Evolutionary conservation across 2,888 invertebrate species (phyloP).

Genomic region (Brachynemurus nebulosus): DNA sequence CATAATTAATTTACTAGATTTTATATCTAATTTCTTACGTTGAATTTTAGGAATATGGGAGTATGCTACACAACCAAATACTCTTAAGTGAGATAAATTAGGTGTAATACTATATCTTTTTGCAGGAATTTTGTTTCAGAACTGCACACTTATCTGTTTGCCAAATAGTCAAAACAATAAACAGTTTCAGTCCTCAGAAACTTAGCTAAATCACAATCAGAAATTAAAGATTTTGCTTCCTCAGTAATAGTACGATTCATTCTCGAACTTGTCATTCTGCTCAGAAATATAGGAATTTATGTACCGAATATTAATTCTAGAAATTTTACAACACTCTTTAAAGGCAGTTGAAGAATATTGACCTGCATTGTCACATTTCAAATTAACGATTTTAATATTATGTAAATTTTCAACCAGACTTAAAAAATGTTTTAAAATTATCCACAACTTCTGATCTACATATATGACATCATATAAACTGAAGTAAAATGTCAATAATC

Average conservation of each 20-base stretch:
- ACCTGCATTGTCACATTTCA: slow-evolving; percentile 21
- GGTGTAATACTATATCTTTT: neutral
- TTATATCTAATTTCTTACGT: neutral
- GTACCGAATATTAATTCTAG: slow-evolving; percentile 17
- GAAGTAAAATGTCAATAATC: slow-evolving; percentile 19
- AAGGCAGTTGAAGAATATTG: slow-evolving; percentile 17
- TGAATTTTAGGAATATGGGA: neutral
- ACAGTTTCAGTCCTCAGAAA: slow-evolving; percentile 19
- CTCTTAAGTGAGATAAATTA: neutral
- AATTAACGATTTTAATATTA: slow-evolving; percentile 14
- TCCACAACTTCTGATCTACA: slow-evolving; percentile 18
- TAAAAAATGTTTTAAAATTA: slow-evolving; percentile 18
- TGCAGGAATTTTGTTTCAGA: neutral
- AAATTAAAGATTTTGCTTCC: no score
- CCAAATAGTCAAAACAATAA: slow-evolving; percentile 14
- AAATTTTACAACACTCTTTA: slow-evolving; percentile 12
- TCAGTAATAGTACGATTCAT: slow-evolving; percentile 22
- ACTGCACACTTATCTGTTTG: slow-evolving; percentile 12
- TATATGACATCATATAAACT: no score
- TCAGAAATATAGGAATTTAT: slow-evolving; percentile 20
- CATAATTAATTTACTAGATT: neutral
- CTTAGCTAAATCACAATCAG: slow-evolving; percentile 18
- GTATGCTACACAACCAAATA: slow-evolving; percentile 1
- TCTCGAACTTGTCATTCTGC: slow-evolving; percentile 20
- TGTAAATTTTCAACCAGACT: slow-evolving; percentile 15